These are phyloP conservation scores for Heliconius hermathena DNA, from an alignment of 1,140 invertebrate species.

Conservation along the genomic window DNA sequence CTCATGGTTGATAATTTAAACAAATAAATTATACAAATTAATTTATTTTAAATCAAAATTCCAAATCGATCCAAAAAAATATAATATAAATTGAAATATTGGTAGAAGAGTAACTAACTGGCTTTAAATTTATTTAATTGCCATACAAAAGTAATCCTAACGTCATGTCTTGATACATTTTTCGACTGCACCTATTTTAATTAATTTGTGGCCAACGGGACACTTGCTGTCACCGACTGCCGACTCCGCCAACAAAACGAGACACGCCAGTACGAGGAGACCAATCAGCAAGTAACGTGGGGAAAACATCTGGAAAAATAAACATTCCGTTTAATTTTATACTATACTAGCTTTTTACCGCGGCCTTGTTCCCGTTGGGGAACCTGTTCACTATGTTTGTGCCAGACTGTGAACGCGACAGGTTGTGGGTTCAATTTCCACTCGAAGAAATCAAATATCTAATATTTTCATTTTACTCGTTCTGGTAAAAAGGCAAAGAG, in stretches of 20 bases:
- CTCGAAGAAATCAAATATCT: too few species aligned
- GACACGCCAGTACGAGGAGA: slow-evolving; percentile 23
- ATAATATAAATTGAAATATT: not conserved
- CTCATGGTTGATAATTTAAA: not conserved
- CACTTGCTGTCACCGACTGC: not conserved
- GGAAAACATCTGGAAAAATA: slow-evolving; percentile 34
- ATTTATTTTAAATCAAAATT: not conserved
- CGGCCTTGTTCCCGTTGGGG: too few species aligned
- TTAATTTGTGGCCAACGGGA: not conserved
- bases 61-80: not conserved
- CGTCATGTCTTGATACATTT: slow-evolving; percentile 15
- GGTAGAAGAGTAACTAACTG: not conserved
- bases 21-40: not conserved
- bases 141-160: not conserved
- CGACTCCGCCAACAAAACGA: slow-evolving; percentile 19
- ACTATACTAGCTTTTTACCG: too few species aligned
- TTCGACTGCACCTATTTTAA: not conserved
- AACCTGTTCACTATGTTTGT: too few species aligned
- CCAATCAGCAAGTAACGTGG: slow-evolving; percentile 8
- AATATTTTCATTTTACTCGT: too few species aligned
- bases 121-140: not conserved
- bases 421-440: too few species aligned
- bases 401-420: too few species aligned
- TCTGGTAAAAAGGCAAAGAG: too few species aligned
- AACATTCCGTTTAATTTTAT: not conserved